Percentiles rank a stretch among this genome's conserved stretches.
Evolutionary conservation across 2,888 invertebrate species (phyloP).

Genomic region (Aethes cnicana): DNA sequence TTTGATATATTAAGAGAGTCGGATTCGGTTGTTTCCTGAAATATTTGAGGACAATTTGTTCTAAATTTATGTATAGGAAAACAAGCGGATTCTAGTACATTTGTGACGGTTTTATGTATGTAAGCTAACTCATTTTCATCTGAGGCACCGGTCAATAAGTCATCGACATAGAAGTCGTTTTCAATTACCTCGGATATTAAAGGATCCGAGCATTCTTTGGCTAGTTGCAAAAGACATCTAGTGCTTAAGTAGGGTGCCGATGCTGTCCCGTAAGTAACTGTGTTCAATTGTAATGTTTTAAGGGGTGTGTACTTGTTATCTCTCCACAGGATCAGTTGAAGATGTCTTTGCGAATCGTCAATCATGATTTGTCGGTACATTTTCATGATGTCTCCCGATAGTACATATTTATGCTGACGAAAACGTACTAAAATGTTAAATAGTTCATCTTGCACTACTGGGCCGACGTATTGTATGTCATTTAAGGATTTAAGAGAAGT

Average conservation of each 20-base stretch:
- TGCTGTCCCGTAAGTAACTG: conserved; percentile 15
- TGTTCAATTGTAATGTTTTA: conserved; percentile 4
- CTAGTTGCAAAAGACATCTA: conserved; percentile 1
- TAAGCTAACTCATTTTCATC: background rate
- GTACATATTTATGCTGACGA: conserved; percentile 18
- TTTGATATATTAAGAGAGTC: background rate
- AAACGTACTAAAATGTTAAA: conserved; percentile 28
- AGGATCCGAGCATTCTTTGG: background rate
- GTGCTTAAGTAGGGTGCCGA: conserved; percentile 11
- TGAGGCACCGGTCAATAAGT: background rate
- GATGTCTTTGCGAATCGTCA: conserved; percentile 11
- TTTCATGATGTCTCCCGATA: conserved; percentile 31
- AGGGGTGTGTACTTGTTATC: background rate
- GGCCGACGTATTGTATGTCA: conserved; percentile 29
- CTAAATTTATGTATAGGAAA: conserved; percentile 1
- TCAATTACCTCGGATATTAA: background rate
- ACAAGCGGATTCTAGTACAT: background rate
- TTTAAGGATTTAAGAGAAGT: conserved; percentile 21
- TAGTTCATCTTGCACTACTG: conserved; percentile 28
- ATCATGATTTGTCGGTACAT: conserved; percentile 17
- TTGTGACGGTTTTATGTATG: background rate
- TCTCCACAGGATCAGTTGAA: conserved; percentile 13
- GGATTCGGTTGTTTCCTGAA: background rate
- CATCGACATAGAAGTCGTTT: conserved; percentile 8
- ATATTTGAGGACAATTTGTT: background rate